Conservation (phyloP, 2,888 invertebrate species). For the Limnephilus auricula region DNA sequence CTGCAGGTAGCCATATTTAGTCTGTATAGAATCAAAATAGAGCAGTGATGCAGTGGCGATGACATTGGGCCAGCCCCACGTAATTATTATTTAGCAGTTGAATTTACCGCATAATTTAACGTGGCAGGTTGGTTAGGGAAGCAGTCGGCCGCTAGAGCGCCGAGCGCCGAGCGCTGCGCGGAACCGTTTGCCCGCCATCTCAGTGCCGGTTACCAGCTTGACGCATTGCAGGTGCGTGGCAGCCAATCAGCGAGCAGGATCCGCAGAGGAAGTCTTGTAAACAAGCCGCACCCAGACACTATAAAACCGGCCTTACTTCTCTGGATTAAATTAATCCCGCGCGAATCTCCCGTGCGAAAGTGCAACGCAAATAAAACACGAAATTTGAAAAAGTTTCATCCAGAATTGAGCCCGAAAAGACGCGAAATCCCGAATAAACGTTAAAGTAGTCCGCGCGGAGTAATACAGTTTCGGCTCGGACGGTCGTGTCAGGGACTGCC, state of each 20-base stretch:
- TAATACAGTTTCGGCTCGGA: constrained; percentile 57
- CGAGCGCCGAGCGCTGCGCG: constrained; percentile 67
- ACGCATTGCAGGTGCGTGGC: constrained; percentile 92
- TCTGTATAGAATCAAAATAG: not conserved
- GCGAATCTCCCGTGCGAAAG: constrained; percentile 72
- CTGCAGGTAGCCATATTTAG: not conserved
- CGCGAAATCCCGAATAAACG: constrained; percentile 44
- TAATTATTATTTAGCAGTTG: constrained; percentile 48
- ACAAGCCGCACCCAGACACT: constrained; percentile 85
- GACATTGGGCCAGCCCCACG: constrained; percentile 17
- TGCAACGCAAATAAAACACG: constrained; percentile 40
- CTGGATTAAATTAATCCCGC: constrained; percentile 80
- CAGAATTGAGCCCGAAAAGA: constrained; percentile 35
- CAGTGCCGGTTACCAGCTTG: constrained; percentile 74
- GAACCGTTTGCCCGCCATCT: constrained; percentile 70
- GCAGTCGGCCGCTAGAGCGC: constrained; percentile 68
- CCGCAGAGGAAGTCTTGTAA: constrained; percentile 81
- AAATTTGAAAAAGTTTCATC: constrained; percentile 46
- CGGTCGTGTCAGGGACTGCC: constrained; percentile 69
- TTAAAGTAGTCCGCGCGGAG: constrained; percentile 63
- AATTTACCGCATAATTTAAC: constrained; percentile 63
- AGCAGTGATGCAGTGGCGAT: not conserved
- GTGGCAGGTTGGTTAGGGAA: constrained; percentile 40
- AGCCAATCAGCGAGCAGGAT: constrained; percentile 85
- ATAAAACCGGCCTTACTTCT: constrained; percentile 82